Evolutionary conservation across 2,113 vertebrate genomes (phyloP).

Genomic region (Lipophrys pholis): DNA sequence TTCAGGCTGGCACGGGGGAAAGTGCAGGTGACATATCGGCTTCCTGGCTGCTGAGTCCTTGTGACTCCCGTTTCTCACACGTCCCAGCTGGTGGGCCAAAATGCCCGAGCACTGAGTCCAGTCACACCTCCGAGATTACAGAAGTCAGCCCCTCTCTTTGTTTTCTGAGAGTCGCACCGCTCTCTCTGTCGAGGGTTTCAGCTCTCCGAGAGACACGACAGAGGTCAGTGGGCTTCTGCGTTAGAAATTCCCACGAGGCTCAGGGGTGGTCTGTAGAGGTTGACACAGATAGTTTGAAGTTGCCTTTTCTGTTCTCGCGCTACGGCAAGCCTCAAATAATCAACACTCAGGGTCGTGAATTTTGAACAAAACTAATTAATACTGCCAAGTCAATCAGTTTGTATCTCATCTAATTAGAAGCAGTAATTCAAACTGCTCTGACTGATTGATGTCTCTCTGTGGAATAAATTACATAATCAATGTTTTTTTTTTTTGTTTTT

Average conservation of each 20-base stretch:
- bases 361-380: slow-evolving; percentile 54
- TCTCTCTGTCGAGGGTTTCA: slow-evolving; percentile 21
- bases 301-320: slow-evolving; percentile 16
- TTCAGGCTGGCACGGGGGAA: neutral
- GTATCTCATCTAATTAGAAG: slow-evolving; percentile 34
- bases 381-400: slow-evolving; percentile 24
- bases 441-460: slow-evolving; percentile 7
- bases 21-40: slow-evolving; percentile 19
- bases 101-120: slow-evolving; percentile 50
- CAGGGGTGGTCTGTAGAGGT: slow-evolving; percentile 17
- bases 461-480: slow-evolving; percentile 24
- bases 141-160: slow-evolving; percentile 49
- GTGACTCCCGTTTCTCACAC: slow-evolving; percentile 34
- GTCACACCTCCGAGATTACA: slow-evolving; percentile 77
- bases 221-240: slow-evolving; percentile 56
- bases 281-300: slow-evolving; percentile 18
- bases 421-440: slow-evolving; percentile 14
- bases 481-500: too few species aligned
- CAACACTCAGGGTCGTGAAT: slow-evolving; percentile 10
- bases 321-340: slow-evolving; percentile 34
- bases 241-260: slow-evolving; percentile 52
- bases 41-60: neutral
- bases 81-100: slow-evolving; percentile 49
- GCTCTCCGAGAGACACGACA: slow-evolving; percentile 27
- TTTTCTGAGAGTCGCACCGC: slow-evolving; percentile 19